Conservation (phyloP, 2,797 vertebrate genomes). For the Chelmon rostratus region DNA sequence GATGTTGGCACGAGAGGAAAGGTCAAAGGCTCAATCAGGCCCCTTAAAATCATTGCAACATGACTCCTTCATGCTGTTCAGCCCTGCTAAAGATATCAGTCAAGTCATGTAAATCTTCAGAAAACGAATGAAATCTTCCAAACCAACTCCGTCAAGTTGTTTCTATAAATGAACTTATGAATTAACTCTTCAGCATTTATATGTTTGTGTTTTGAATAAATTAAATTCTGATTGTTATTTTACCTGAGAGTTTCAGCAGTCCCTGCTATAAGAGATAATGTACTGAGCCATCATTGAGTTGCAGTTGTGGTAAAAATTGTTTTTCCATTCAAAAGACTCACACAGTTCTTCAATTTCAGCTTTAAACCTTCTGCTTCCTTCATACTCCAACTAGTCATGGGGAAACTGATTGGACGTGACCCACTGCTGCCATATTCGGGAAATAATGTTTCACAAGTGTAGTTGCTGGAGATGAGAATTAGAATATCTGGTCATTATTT, state of each 20-base stretch:
- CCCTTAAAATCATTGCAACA: background rate
- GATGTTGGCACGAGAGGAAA: conserved; percentile 20
- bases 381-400: background rate
- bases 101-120: background rate
- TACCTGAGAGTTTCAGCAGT: background rate
- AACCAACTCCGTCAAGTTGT: background rate
- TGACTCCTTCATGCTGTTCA: no score
- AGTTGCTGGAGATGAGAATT: background rate
- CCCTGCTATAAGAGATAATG: no score
- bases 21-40: conserved; percentile 20
- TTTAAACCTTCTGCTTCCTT: background rate
- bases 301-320: background rate
- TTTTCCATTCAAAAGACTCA: background rate
- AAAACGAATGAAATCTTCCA: background rate
- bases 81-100: no score
- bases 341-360: background rate
- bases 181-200: background rate
- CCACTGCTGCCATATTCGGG: background rate
- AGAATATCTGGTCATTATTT: background rate
- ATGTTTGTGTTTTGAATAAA: background rate
- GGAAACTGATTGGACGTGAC: background rate
- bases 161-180: no score
- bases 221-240: background rate
- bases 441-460: background rate
- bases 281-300: background rate